Evolutionary conservation across 2,888 invertebrate species (phyloP), one percentile per base, ranked within the genome.

Genomic region (Cataglyphis cursor): DNA sequence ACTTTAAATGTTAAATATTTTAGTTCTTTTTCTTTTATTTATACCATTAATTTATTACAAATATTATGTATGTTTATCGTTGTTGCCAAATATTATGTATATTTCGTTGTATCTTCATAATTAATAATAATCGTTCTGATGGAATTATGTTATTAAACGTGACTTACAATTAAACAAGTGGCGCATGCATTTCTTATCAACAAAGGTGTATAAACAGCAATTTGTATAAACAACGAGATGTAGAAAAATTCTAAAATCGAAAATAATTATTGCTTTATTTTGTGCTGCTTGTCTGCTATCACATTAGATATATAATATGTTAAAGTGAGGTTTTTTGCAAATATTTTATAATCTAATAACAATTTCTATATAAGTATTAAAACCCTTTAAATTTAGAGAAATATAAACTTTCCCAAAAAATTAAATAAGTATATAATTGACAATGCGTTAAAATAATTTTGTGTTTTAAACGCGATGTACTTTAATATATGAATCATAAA

Each of bases 401-500:
- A 57, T 35, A 54, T 57, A 35, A n/a, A 70, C 5, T 18, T 48
- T 28, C 1, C 4, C 9, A 38, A 51, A 51, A 5, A 70, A 54
- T 31, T 21, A 72, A 54, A 24, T 24, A 24, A 3, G 38, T 18
- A 35, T 44, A 28, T 24, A 24, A 28, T 44, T 31, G 9, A 57
- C 15, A 18, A 24, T 35, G 31, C 18, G 51, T 6, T 31, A 35
- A 70, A 54, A 35, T 35, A 35, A 70, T 54, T 54, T 35, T 5
- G 3, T 15, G 1, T 24, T 9, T 24, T 57, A 38, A 35, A 35
- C 12, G 12, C 18, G 31, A 70, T n/a, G 1, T 12, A 0, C 15
- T 35, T 35, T 9, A 66, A 65, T 41, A 65, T 65, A 15, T 28
- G 6, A 61, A 44, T 74, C 44, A 41, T 62, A 9, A 51, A n/a